Base-by-base conservation (phyloP, 2,113 vertebrate species). In the Micromys minutus region DNA sequence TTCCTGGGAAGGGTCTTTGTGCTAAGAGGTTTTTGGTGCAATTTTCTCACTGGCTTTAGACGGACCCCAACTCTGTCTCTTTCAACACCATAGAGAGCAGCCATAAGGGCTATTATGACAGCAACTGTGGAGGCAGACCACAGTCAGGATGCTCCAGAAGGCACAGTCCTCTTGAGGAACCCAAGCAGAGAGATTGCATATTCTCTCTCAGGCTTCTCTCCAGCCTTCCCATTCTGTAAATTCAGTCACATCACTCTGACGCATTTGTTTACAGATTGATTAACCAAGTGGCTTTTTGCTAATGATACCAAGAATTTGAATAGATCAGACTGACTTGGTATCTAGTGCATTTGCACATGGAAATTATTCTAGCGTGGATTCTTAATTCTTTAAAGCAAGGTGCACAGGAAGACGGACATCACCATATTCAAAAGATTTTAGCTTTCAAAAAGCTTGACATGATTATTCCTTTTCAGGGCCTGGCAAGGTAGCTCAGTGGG, bases 321-420 rank as follows among this genome's bases (percentile, higher is more conserved):
- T 26, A 91, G 19, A 80, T 5, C 31, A 93, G 85, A 80, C 19
- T 21, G 31, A 87, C 24, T 50, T 81, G 39, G 59, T 67, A 17
- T 65, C 65, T 90, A 80, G 65, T 93, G 45, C 29, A 52, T 57
- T 55, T 93, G 57, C n/a, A 90, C 17, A 74, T 65, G 76, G 65
- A 85, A 90, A 52, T 29, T 85, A 15, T 31, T 22, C 7, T 61
- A 85, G 59, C 75, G 79, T 63, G 5, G 72, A 80, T 55, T 71
- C 80, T 93, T 71, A 93, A 93, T 86, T 69, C 42, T n/a, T 86
- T 29, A 65, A 36, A 89, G 26, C 42, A 87, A 61, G 50, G 59
- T 72, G 45, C n/a, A 93, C 17, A 86, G 45, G 63, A 50, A 55
- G 34, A 74, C 1, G 83, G 55, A 22, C 45, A 80, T 74, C 31